A percentile compares a stretch with the other conserved stretches of the same genome.
Conservation (phyloP, 2,888 invertebrate species). For the Sesamia inferens region DNA sequence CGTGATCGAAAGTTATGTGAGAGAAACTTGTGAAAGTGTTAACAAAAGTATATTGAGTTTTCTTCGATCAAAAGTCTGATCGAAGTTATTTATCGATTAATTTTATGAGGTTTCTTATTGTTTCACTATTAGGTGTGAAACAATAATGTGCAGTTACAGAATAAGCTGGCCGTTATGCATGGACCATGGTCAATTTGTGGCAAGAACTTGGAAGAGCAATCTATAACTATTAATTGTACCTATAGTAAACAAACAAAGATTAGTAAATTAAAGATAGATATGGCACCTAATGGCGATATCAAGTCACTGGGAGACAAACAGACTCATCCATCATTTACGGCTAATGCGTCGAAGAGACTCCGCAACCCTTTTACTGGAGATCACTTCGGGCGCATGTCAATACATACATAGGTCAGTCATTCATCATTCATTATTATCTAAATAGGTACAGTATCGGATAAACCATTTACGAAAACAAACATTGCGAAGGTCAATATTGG, state of each 20-base stretch:
- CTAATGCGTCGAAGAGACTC: constrained; percentile 78
- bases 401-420: constrained; percentile 72
- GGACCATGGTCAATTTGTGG: constrained; percentile 10
- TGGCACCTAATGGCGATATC: constrained; percentile 76
- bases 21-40: no score
- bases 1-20: no score
- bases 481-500: background rate
- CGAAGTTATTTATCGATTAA: background rate
- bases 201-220: constrained; percentile 10
- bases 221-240: constrained; percentile 30
- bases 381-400: constrained; percentile 64
- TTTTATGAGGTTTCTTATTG: background rate
- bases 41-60: background rate
- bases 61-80: no score
- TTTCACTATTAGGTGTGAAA: constrained; percentile 6
- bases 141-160: background rate
- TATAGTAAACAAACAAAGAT: constrained; percentile 36
- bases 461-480: constrained; percentile 22
- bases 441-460: constrained; percentile 20
- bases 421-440: constrained; percentile 56
- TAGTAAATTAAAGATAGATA: constrained; percentile 50
- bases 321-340: constrained; percentile 84
- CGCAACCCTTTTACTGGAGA: constrained; percentile 81
- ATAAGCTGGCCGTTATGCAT: background rate
- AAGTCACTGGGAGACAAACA: constrained; percentile 73